Evolutionary conservation across 2,113 vertebrate genomes (phyloP), one percentile per base, ranked within the genome.

Genomic region (Eublepharis macularius): DNA sequence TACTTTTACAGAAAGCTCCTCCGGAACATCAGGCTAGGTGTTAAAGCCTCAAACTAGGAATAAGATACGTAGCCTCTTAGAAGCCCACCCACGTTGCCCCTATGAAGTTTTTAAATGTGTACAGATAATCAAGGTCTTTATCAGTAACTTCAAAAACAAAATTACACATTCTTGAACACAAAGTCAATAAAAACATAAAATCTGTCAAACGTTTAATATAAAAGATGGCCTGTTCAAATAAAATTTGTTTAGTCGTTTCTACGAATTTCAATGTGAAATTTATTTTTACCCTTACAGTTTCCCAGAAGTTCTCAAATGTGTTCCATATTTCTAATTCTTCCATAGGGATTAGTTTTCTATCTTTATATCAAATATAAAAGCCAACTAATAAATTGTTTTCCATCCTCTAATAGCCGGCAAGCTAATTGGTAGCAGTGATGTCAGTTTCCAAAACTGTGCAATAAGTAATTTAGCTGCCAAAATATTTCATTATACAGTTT

Each of bases 401-500:
- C 41, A 73, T 73, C 10, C 24, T 63, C 32, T 73, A 39, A 43
- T 34, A 14, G 32, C 39, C 54, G 13, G 24, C 21, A 77, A 69
- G 63, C 47, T 63, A 77, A 69, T 7, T 68, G 63, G 45, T 24
- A 77, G 34, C 19, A 11, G 75, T 36, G 34, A 73, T 43, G 1
- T 49, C 41, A 39, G 9, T 86, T 74, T 80, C 54, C 68, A 80
- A 73, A 74, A 45, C 19, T 14, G 45, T 16, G n/a, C 39, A 45
- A 79, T 70, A 72, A 79, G 69, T 24, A 63, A 74, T 45, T 14
- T 41, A 84, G 54, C 69, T 85, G 76, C 36, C 66, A 63, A 84
- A 51, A 63, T 60, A 84, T 77, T 70, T 54, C 69, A 29, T 51
- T 82, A 57, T 82, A 5, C 7, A 4, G 29, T 29, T 75, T 74